Percentiles rank a stretch among this genome's conserved stretches.
These are phyloP conservation scores for Lottia gigantea DNA, from an alignment of 2,888 invertebrate genomes.

Conservation along the genomic window DNA sequence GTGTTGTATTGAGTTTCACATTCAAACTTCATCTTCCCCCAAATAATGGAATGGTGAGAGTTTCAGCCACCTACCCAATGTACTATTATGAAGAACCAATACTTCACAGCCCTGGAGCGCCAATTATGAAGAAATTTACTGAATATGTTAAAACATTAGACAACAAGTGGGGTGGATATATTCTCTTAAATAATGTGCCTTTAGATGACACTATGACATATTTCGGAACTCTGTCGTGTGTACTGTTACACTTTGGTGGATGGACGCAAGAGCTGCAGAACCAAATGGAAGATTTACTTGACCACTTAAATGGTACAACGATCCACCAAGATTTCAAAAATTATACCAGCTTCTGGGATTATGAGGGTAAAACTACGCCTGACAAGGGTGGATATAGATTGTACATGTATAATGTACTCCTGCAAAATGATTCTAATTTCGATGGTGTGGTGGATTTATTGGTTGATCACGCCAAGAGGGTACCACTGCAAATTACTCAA, in stretches of 20 bases:
- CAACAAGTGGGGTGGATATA: conserved; percentile 10
- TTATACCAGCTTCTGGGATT: conserved; percentile 14
- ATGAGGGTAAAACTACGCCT: background rate
- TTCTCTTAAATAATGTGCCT: background rate
- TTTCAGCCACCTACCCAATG: conserved; percentile 6
- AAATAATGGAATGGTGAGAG: conserved; percentile 5
- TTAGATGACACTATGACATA: background rate
- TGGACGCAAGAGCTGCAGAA: background rate
- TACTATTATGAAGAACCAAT: background rate
- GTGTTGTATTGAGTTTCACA: conserved; percentile 34
- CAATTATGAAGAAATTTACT: background rate
- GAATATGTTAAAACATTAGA: background rate
- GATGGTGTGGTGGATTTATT: background rate
- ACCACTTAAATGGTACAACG: background rate
- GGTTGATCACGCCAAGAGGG: background rate
- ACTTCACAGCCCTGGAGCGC: background rate
- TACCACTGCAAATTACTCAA: background rate
- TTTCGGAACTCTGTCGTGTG: background rate
- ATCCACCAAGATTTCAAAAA: background rate
- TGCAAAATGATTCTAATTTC: background rate
- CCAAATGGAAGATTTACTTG: background rate
- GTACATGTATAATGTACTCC: background rate
- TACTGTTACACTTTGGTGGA: background rate
- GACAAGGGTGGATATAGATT: background rate
- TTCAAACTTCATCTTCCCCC: conserved; percentile 32